Evolutionary conservation across 2,888 invertebrate genomes (phyloP), one percentile per base, ranked within the genome.

Genomic region (Lepidocyrtinus sp.): DNA sequence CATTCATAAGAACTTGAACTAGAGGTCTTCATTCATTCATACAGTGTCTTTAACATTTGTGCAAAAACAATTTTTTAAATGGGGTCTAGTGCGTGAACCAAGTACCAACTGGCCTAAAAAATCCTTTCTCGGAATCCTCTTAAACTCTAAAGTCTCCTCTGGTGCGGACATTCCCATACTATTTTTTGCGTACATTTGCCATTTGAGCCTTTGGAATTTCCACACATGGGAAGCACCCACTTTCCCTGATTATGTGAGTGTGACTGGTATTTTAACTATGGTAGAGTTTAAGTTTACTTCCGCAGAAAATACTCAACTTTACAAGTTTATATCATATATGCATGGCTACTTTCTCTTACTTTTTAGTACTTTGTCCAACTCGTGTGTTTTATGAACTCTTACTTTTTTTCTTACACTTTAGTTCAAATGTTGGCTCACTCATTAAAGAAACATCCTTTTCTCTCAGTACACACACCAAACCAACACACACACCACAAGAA

Each of bases 361-460:
- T 50, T 59, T 59, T 59, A 59, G 21, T 59, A 59, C 59, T 63
- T 72, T 72, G 63, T 72, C 63, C 63, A 59, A 59, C 59, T 25
- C 63, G 75, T 75, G 70, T 74, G 61, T 75, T 76, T 76, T 76
- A 76, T 76, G 76, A 76, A 76, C 76, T 76, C 76, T 76, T 70
- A 70, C 70, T 70, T 46, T 45, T 22, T 76, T 64, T 75, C 61
- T 24, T 65, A 21, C 59, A 19, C 22, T 21, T 22, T 9, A 9
- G 21, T 21, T 59, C 59, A 9, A 59, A 59, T 59, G 59, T 59
- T 19, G 36, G 12, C 7, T 36, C 36, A 5, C 36, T 59, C 59
- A 59, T 59, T n/a, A n/a, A 59, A 59, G 59, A n/a, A 19, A 59
- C 59, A 59, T 59, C 59, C 21, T 59, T 59, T 50, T 59, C 59